A percentile compares a stretch with the other conserved stretches of the same genome.
Conservation (phyloP, 2,113 vertebrate genomes). For the Diadophis punctatus region DNA sequence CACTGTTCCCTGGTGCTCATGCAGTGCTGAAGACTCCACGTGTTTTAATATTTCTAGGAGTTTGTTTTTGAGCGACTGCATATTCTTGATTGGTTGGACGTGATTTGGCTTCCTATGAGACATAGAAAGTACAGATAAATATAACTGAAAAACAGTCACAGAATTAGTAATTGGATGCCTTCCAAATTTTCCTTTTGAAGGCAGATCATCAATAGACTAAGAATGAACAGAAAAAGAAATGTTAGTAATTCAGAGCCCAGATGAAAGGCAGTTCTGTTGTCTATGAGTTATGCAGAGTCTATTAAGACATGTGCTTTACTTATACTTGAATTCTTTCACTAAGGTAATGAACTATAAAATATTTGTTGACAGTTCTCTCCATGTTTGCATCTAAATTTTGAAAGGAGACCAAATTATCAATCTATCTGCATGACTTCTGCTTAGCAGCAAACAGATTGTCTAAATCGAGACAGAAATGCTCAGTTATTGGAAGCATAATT, state of each 20-base stretch:
- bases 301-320: not conserved
- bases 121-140: not conserved
- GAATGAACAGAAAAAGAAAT: not conserved
- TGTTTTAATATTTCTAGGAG: not conserved
- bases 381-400: not conserved
- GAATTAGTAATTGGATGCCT: not conserved
- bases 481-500: not conserved
- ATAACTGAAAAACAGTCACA: not conserved
- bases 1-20: not conserved
- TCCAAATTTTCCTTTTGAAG: constrained; percentile 8
- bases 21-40: not conserved
- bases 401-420: not conserved
- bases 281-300: constrained; percentile 6
- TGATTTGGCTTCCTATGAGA: not conserved
- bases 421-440: not conserved
- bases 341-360: not conserved
- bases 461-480: constrained; percentile 4
- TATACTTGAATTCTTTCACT: not conserved
- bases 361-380: not conserved
- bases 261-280: not conserved
- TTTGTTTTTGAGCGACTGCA: not conserved
- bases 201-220: not conserved
- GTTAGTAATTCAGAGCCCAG: constrained; percentile 1
- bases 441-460: not conserved
- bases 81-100: not conserved